Conservation (phyloP, 2,113 vertebrate genomes). For the Phyllopteryx taeniolatus region DNA sequence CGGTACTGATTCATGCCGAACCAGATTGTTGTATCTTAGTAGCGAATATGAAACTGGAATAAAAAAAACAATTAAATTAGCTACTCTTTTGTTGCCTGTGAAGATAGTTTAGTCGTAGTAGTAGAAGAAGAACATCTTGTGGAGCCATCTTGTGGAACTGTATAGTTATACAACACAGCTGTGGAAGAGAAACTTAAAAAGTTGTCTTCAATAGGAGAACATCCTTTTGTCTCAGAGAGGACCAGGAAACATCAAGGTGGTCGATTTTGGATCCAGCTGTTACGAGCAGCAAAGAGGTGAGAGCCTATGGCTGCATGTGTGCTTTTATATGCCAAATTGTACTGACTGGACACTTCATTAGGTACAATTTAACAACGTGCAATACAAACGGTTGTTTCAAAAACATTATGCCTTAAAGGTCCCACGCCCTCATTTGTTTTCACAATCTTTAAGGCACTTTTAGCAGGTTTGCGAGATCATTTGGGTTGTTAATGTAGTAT, state of each 20-base stretch:
- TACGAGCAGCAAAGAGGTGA: constrained; percentile 91
- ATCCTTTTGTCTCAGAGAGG: constrained; percentile 87
- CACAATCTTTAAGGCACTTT: no score
- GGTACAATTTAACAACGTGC: no score
- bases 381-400: no score
- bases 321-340: not conserved
- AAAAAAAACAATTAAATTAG: not conserved
- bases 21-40: not conserved
- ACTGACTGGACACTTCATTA: no score
- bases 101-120: no score
- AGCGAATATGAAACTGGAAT: not conserved
- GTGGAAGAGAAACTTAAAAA: not conserved
- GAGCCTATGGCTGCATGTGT: constrained; percentile 6
- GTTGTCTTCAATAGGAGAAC: constrained; percentile 78
- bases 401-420: no score
- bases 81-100: not conserved
- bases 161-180: not conserved
- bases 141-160: constrained; percentile 38
- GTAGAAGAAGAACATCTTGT: not conserved
- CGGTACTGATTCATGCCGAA: constrained; percentile 69
- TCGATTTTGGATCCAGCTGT: constrained; percentile 95
- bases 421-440: no score
- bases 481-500: no score
- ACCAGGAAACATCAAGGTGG: constrained; percentile 90
- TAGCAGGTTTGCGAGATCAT: no score